Evolutionary conservation across 2,888 invertebrate species (phyloP), one percentile per base, ranked within the genome.

Genomic region (Lutraria lutraria): DNA sequence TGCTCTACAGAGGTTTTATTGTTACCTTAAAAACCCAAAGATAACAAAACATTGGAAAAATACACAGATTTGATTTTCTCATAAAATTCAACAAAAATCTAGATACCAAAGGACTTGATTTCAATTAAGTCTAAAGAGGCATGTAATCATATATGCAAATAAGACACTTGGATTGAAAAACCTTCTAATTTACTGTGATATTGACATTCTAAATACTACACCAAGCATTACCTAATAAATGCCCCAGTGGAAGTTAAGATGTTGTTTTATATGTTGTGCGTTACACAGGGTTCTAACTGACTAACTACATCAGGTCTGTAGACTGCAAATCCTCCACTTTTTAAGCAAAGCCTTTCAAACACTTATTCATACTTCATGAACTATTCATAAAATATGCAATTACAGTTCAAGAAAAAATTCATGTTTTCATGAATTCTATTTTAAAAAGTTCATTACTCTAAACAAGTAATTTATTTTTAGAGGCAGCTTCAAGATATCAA

Each of bases 111-210:
- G 25, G 25, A 21, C 21, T 63, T 8, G 63, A 68, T 68, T 68
- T 68, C 63, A 68, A 68, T 68, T n/a, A 25, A 68, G 25, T 68
- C 13, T n/a, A 25, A 68, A 68, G 63, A 6, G 8, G 25, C 63
- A 68, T 68, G 63, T 25, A 68, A 68, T 68, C 25, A 25, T 68
- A 25, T 68, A 68, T 68, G 63, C 25, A 68, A 68, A 68, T 68
- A 25, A n/a, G 12, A n/a, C n/a, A 13, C 63, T 25, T 4, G 6
- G 25, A 13, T 68, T 68, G 63, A 68, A 21, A 68, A 25, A 68
- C n/a, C 6, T 25, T 68, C 12, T 25, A 68, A 68, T 68, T n/a
- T 68, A 68, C 63, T 12, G 25, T 12, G 4, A 2, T 43, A 43
- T 43, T 43, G 43, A 43, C 43, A 43, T 43, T 43, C 43, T 43